These are phyloP conservation scores for Eidolon dupreanum DNA, from an alignment of 2,797 vertebrate genomes.

Conservation along the genomic window DNA sequence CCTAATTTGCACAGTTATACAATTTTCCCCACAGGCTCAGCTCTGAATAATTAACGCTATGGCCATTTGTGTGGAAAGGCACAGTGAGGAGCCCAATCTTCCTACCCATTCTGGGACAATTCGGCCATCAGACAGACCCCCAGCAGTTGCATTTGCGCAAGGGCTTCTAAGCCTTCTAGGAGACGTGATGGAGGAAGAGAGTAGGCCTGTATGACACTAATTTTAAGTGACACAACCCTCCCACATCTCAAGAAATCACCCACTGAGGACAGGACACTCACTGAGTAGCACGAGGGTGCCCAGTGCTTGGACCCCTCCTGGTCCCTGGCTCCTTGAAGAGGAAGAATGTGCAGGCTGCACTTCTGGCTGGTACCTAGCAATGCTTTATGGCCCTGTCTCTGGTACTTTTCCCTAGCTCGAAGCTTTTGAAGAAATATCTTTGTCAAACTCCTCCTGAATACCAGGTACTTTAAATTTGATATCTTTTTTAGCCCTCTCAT, in stretches of 20 bases:
- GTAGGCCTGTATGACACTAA: not conserved
- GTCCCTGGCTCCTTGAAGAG: not conserved
- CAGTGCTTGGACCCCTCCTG: not conserved
- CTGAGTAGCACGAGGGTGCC: not conserved
- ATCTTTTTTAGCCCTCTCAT: not conserved
- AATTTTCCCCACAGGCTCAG: slow-evolving; percentile 22
- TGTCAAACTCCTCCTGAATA: not conserved
- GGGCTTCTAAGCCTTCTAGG: not conserved
- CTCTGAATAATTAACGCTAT: not conserved
- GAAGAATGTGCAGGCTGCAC: not conserved
- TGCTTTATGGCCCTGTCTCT: not conserved
- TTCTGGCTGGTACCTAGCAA: not conserved
- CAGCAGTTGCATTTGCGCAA: not conserved
- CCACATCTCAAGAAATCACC: not conserved
- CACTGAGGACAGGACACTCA: not conserved
- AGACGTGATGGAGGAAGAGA: not conserved
- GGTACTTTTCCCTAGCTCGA: not conserved
- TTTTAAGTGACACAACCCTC: not conserved
- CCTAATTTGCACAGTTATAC: not conserved
- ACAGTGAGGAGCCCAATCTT: not conserved
- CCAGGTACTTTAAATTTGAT: not conserved
- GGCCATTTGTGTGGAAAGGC: not conserved
- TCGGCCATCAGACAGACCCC: not conserved
- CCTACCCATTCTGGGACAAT: not conserved
- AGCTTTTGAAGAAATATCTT: not conserved